Evolutionary conservation across 2,113 vertebrate species (phyloP).

Genomic region (Nannospalax galili): DNA sequence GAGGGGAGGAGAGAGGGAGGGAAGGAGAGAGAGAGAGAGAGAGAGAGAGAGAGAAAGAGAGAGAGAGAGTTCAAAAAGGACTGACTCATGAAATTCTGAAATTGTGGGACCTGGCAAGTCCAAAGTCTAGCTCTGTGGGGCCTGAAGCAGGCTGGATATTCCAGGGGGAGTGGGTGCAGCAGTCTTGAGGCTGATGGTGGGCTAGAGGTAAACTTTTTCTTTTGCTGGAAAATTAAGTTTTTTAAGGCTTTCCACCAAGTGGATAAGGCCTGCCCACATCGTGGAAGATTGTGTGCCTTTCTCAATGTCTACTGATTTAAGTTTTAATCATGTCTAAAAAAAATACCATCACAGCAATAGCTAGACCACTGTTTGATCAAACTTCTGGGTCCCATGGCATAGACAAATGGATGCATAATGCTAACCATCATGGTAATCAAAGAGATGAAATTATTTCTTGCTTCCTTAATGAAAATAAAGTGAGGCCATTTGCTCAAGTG

Average conservation of each 20-base stretch:
- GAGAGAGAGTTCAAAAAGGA: background rate
- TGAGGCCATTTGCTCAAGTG: background rate
- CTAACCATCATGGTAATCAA: background rate
- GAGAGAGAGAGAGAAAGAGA: background rate
- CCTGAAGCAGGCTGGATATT: background rate
- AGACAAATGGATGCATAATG: background rate
- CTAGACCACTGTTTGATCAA: background rate
- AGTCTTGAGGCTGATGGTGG: background rate
- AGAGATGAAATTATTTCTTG: background rate
- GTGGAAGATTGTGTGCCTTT: background rate
- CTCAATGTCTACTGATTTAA: background rate
- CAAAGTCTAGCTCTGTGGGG: background rate
- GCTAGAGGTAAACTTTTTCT: background rate
- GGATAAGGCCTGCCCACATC: background rate
- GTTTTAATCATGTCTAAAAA: background rate
- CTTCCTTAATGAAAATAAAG: conserved; percentile 32
- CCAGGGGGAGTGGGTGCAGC: background rate
- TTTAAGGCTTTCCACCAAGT: background rate
- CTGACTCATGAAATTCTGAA: background rate
- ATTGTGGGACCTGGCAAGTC: background rate
- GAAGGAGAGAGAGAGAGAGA: background rate
- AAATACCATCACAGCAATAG: background rate
- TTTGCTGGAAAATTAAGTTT: background rate
- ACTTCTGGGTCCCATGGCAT: background rate
- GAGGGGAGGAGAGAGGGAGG: background rate